phyloP scores from a whole-genome alignment of 2,888 invertebrate species.

The Diarsia dahlii region DNA sequence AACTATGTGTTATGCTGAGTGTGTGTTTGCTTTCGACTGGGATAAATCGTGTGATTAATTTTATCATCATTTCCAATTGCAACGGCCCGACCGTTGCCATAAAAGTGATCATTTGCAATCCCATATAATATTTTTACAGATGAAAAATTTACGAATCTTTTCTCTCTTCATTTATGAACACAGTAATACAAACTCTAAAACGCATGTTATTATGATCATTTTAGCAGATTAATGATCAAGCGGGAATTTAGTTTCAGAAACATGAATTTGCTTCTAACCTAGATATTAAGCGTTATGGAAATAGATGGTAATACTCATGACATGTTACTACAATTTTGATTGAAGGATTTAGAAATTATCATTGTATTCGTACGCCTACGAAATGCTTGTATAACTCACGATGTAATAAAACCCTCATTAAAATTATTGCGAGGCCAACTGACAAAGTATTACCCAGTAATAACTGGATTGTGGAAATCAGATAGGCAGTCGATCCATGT shows the following conservation, averaged over 20 bases:
- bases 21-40: neutral
- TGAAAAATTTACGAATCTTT: neutral
- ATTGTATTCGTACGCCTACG: neutral
- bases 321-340: conserved; percentile 15
- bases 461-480: neutral
- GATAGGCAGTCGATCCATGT: too few relatives aligned
- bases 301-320: conserved; percentile 12
- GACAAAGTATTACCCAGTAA: neutral
- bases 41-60: neutral
- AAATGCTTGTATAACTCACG: too few relatives aligned
- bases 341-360: conserved; percentile 1
- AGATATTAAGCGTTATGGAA: conserved; percentile 37
- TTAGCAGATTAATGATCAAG: conserved; percentile 29
- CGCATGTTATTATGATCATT: conserved; percentile 7
- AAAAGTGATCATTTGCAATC: neutral
- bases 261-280: conserved; percentile 46
- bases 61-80: too few relatives aligned
- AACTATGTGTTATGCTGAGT: too few relatives aligned
- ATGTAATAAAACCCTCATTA: too few relatives aligned
- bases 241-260: conserved; percentile 40
- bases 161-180: neutral
- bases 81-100: neutral
- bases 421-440: neutral
- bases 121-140: neutral
- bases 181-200: neutral